These are phyloP conservation scores for Drosophila limbata DNA, from an alignment of 2,888 invertebrate species.

Conservation along the genomic window DNA sequence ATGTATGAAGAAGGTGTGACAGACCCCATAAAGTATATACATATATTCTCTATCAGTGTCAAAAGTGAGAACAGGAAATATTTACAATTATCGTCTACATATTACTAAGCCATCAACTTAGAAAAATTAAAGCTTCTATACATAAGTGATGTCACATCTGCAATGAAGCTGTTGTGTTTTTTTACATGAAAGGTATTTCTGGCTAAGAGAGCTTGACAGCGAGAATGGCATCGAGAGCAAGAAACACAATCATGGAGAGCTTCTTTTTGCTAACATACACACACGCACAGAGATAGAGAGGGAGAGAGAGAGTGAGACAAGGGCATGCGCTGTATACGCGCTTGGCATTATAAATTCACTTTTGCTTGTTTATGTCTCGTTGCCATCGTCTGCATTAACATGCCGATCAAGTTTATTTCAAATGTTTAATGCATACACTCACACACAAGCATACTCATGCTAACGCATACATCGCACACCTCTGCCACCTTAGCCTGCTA, in stretches of 20 bases:
- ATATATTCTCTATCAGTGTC: too few relatives aligned
- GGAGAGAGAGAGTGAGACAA: neutral
- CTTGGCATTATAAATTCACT: slow-evolving; percentile 7
- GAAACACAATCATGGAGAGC: neutral
- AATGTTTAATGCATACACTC: slow-evolving; percentile 13
- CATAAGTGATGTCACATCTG: neutral
- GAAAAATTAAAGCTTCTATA: neutral
- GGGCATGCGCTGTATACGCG: slow-evolving; percentile 12
- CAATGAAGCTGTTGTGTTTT: neutral
- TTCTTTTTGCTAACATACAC: neutral
- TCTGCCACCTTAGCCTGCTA: neutral
- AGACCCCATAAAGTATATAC: too few relatives aligned
- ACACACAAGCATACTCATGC: neutral
- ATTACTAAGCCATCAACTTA: neutral
- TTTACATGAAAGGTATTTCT: neutral
- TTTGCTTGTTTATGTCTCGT: slow-evolving; percentile 1
- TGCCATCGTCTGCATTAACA: slow-evolving; percentile 14
- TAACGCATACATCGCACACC: neutral
- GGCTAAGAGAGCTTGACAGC: neutral
- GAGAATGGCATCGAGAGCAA: neutral
- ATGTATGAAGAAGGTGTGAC: too few relatives aligned
- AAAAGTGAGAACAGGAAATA: neutral
- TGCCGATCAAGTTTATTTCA: slow-evolving; percentile 20
- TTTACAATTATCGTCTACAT: neutral
- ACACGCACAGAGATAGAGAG: neutral